A percentile compares a stretch with the other conserved stretches of the same genome.
Evolutionary conservation across 1,140 invertebrate genomes (phyloP).

Genomic region (Formica selysi): DNA sequence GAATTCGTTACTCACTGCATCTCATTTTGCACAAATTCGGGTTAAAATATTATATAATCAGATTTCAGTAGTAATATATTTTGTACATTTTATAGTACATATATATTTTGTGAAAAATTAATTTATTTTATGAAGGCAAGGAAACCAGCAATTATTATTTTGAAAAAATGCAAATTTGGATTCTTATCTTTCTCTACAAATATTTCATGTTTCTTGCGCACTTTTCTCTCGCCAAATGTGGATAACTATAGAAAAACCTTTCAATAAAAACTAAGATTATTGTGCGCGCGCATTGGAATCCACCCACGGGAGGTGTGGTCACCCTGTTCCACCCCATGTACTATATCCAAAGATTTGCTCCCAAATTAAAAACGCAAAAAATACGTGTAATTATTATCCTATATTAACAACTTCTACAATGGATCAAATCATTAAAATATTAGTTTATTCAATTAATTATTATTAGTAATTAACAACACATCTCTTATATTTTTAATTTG

Average conservation of each 20-base stretch:
- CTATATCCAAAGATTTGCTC: constrained; percentile 40
- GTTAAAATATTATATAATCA: constrained; percentile 53
- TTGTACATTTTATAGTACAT: not conserved
- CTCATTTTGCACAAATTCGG: constrained; percentile 25
- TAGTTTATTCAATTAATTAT: constrained; percentile 4
- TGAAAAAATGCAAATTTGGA: constrained; percentile 23
- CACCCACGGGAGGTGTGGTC: constrained; percentile 77
- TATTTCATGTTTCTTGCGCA: not conserved
- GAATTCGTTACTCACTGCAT: constrained; percentile 13
- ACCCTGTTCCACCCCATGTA: constrained; percentile 53
- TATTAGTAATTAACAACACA: not conserved
- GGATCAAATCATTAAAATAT: not conserved
- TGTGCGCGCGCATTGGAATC: constrained; percentile 74
- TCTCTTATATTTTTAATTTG: not conserved
- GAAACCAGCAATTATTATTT: not conserved
- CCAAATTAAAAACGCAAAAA: constrained; percentile 48
- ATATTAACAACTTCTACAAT: not conserved
- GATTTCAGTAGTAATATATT: constrained; percentile 38
- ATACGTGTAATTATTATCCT: not conserved
- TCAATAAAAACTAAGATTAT: constrained; percentile 65
- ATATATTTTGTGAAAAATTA: constrained; percentile 20
- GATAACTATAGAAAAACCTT: constrained; percentile 57
- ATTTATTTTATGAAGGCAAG: not conserved
- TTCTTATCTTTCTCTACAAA: not conserved
- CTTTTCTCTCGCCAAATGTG: constrained; percentile 37